Evolutionary conservation across 2,113 vertebrate genomes (phyloP).

Genomic region (Agelaius phoeniceus): DNA sequence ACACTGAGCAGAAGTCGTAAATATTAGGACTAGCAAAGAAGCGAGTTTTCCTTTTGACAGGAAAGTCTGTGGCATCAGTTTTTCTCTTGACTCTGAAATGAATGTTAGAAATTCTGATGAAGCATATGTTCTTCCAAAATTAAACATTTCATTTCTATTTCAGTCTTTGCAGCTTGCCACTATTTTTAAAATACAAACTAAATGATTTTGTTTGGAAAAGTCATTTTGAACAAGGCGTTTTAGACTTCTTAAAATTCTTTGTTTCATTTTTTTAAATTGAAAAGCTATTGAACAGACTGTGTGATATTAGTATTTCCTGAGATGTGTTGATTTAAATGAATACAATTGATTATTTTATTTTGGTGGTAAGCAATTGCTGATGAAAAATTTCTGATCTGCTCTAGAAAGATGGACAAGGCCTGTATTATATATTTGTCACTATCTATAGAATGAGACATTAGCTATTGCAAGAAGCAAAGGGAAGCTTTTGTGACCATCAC

Average conservation of each 20-base stretch:
- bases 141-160: slow-evolving; percentile 59
- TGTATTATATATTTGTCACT: background rate
- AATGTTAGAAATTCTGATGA: slow-evolving; percentile 35
- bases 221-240: background rate
- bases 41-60: background rate
- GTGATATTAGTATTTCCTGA: background rate
- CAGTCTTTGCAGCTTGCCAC: slow-evolving; percentile 37
- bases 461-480: background rate
- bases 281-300: background rate
- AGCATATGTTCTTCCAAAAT: slow-evolving; percentile 60
- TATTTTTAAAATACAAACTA: slow-evolving; percentile 4
- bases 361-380: background rate
- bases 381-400: background rate
- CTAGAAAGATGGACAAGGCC: background rate
- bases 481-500: background rate
- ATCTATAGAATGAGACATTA: background rate
- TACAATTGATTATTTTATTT: background rate
- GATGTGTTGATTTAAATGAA: background rate
- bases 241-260: background rate
- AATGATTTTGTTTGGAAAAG: background rate
- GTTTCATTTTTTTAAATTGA: background rate
- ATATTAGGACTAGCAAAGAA: slow-evolving; percentile 18
- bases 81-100: background rate
- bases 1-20: background rate
- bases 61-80: slow-evolving; percentile 1